phyloP scores from a whole-genome alignment of 1,140 invertebrate species.

The Antheraea pernyi region DNA sequence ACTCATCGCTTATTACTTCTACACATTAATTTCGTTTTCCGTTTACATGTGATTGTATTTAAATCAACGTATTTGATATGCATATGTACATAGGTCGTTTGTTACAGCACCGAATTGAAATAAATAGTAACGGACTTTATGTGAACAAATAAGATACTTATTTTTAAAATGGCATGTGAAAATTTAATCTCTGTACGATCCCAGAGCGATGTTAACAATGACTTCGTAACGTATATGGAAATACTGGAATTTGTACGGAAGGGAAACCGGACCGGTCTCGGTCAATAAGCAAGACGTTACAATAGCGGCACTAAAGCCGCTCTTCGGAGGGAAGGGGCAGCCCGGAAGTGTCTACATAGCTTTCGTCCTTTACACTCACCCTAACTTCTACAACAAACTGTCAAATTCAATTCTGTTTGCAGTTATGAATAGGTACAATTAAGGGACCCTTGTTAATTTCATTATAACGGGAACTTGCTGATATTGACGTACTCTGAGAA shows the following conservation, averaged over 20 bases:
- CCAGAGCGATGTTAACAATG: constrained; percentile 28
- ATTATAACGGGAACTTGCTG: constrained; percentile 22
- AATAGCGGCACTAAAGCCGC: constrained; percentile 34
- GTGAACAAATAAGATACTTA: background rate
- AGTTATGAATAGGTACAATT: constrained; percentile 52
- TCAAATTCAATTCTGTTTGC: constrained; percentile 45
- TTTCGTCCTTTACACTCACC: constrained; percentile 33
- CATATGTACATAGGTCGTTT: background rate
- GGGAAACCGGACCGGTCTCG: constrained; percentile 47
- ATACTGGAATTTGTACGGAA: constrained; percentile 37
- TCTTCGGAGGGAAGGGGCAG: constrained; percentile 51
- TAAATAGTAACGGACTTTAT: background rate
- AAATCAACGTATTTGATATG: background rate
- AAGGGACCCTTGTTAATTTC: constrained; percentile 56
- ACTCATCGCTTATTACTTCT: background rate
- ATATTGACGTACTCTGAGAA: background rate
- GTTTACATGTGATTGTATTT: background rate
- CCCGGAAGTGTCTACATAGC: constrained; percentile 7
- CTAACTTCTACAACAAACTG: constrained; percentile 48
- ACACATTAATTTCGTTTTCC: background rate
- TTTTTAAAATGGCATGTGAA: constrained; percentile 1
- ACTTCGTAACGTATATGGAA: constrained; percentile 24
- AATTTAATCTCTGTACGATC: background rate
- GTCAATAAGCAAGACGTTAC: constrained; percentile 47
- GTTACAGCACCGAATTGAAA: background rate